phyloP scores from a whole-genome alignment of 2,113 vertebrate genomes.

The Dromiciops gliroides region DNA sequence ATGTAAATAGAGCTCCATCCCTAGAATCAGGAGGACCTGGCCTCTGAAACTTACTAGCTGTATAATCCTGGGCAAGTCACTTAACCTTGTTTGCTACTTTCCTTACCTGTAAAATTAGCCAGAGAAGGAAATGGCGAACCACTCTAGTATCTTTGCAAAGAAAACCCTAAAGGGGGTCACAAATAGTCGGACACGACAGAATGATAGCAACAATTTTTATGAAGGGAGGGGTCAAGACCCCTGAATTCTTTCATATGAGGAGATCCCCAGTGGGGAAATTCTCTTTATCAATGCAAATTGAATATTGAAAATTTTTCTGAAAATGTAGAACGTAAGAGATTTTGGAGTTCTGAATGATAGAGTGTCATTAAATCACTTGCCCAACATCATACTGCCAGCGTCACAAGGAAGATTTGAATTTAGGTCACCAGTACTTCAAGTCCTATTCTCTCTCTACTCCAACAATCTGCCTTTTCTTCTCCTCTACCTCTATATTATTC shows the following conservation, averaged over 20 bases:
- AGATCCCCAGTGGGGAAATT: not conserved
- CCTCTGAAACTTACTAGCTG: not conserved
- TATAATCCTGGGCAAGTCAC: not conserved
- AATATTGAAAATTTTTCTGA: not conserved
- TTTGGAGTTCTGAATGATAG: not conserved
- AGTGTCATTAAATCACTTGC: not conserved
- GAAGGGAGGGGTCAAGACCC: no score
- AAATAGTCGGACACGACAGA: not conserved
- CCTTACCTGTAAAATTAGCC: not conserved
- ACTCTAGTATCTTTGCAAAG: not conserved
- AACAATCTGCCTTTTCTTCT: not conserved
- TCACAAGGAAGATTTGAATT: not conserved
- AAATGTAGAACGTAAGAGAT: not conserved
- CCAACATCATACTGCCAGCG: not conserved
- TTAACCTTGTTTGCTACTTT: no score
- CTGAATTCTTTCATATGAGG: not conserved
- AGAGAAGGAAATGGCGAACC: not conserved
- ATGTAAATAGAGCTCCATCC: not conserved
- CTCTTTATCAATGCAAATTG: not conserved
- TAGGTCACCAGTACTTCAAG: not conserved
- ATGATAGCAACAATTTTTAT: not conserved
- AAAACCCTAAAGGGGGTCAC: not conserved
- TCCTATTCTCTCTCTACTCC: not conserved
- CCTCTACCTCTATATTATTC: not conserved
- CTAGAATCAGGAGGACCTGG: not conserved